phyloP scores from a whole-genome alignment of 2,797 vertebrate genomes.

The Rhinoraja longicauda region DNA sequence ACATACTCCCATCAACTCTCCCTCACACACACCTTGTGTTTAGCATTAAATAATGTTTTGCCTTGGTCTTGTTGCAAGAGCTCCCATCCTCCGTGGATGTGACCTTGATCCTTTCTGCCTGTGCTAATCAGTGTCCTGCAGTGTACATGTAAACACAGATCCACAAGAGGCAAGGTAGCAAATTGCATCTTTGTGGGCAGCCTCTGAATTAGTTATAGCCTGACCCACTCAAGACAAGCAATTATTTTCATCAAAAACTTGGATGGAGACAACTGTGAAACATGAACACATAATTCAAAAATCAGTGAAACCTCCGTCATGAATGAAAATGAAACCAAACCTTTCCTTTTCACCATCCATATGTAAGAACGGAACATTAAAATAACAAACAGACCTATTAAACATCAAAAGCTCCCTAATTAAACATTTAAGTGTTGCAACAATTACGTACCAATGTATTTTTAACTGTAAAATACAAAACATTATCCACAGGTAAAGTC shows the following conservation, averaged over 20 bases:
- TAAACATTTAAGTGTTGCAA: background rate
- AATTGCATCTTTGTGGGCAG: background rate
- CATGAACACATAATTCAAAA: background rate
- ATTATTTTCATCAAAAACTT: background rate
- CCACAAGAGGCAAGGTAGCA: background rate
- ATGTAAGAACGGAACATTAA: background rate
- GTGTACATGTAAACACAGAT: background rate
- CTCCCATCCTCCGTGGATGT: background rate
- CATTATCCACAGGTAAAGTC: background rate
- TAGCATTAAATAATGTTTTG: background rate
- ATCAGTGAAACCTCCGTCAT: background rate
- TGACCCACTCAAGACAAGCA: background rate
- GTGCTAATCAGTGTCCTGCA: slow-evolving; percentile 10
- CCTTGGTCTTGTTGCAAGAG: background rate
- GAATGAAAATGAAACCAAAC: background rate
- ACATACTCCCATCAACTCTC: background rate
- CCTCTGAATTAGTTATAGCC: background rate
- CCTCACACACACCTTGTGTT: too few relatives aligned
- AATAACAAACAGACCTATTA: background rate
- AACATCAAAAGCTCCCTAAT: background rate
- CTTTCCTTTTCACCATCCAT: background rate
- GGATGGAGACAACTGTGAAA: background rate
- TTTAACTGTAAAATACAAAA: slow-evolving; percentile 5
- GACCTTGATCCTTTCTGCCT: background rate
- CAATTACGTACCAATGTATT: background rate